Conservation (phyloP, 2,888 invertebrate genomes). For the Agrochola macilenta region DNA sequence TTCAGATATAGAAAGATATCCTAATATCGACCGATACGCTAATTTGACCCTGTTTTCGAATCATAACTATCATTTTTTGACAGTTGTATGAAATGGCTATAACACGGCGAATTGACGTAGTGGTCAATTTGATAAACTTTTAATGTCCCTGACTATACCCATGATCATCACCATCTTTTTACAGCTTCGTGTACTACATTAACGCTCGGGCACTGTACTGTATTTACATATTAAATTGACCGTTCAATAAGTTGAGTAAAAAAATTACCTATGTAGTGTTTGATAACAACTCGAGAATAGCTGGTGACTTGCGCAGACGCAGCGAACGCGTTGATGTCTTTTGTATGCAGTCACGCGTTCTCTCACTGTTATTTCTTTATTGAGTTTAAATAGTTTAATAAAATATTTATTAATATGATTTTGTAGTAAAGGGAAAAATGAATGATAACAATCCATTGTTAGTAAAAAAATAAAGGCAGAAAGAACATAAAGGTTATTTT, state of each 20-base stretch:
- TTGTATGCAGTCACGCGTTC: slow-evolving; percentile 68
- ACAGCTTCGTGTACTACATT: neutral
- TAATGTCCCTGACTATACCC: too few species aligned
- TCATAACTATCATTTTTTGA: too few species aligned
- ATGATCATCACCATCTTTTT: neutral
- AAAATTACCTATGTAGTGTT: slow-evolving; percentile 48
- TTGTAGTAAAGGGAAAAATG: neutral
- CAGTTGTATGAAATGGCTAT: too few species aligned
- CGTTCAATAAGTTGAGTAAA: slow-evolving; percentile 33
- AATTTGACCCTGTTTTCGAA: too few species aligned
- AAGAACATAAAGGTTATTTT: neutral
- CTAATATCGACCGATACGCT: too few species aligned
- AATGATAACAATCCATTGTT: neutral
- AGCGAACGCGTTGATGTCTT: slow-evolving; percentile 78
- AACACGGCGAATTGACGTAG: too few species aligned
- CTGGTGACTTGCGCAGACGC: slow-evolving; percentile 71
- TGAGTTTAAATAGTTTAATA: slow-evolving; percentile 5
- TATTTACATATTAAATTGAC: slow-evolving; percentile 57
- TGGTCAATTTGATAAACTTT: too few species aligned
- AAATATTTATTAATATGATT: neutral
- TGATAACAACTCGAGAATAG: slow-evolving; percentile 44
- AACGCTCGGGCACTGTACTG: neutral
- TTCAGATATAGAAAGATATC: too few species aligned
- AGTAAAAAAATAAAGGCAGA: neutral
- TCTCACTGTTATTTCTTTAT: slow-evolving; percentile 29